A percentile compares a stretch with the other conserved stretches of the same genome.
phyloP scores from a whole-genome alignment of 1,140 invertebrate species.

The Cyphomyrmex costatus region DNA sequence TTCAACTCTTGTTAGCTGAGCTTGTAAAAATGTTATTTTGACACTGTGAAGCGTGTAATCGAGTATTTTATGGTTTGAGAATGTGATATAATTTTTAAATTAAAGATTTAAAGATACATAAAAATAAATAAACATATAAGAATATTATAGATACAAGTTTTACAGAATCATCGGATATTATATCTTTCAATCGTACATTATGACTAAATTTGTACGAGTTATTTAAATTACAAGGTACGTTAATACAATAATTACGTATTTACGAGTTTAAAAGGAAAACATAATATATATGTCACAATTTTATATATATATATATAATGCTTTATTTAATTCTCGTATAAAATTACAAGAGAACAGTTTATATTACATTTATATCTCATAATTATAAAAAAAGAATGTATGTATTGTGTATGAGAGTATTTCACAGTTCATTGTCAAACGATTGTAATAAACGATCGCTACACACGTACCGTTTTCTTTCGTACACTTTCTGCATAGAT shows the following conservation, averaged over 20 bases:
- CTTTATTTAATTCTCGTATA: background rate
- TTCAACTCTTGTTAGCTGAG: background rate
- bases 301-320: no score
- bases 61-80: background rate
- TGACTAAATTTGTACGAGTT: background rate
- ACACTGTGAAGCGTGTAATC: background rate
- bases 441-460: slow-evolving; percentile 29
- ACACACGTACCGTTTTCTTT: background rate
- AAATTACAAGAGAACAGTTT: background rate
- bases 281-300: background rate
- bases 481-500: background rate
- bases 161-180: background rate
- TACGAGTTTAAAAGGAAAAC: background rate
- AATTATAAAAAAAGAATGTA: slow-evolving; percentile 9
- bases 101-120: background rate
- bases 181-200: background rate
- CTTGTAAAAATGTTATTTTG: slow-evolving; percentile 2
- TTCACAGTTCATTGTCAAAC: slow-evolving; percentile 19
- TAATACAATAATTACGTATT: background rate
- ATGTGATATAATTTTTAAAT: background rate
- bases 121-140: background rate
- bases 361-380: background rate
- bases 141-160: background rate
- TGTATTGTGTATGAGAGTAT: background rate
- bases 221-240: slow-evolving; percentile 1